Percentiles rank a stretch among this genome's conserved stretches.
Conservation (phyloP, 2,888 invertebrate species). For the Lepidocyrtinus sp. region DNA sequence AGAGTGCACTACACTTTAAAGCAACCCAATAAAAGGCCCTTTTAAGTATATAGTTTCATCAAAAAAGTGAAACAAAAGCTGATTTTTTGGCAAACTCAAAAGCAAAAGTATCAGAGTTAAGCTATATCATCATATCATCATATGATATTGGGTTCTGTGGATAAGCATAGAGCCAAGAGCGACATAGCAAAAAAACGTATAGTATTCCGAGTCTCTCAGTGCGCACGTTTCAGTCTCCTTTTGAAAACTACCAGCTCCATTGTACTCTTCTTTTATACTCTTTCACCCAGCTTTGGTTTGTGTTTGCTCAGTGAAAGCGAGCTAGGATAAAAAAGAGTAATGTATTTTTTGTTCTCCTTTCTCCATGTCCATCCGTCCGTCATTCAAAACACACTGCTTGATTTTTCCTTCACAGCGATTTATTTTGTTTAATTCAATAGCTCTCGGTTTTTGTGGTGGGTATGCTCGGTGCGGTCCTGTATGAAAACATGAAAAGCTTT, state of each 20-base stretch:
- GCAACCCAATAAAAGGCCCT: too few relatives aligned
- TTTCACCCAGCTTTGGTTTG: background rate
- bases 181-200: background rate
- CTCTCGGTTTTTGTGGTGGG: background rate
- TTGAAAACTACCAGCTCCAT: too few relatives aligned
- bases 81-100: too few relatives aligned
- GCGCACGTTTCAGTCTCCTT: too few relatives aligned
- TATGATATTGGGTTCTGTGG: too few relatives aligned
- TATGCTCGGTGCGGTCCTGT: background rate
- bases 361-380: background rate
- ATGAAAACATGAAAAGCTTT: background rate
- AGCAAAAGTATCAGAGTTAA: too few relatives aligned
- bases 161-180: background rate
- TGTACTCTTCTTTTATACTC: background rate
- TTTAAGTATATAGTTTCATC: too few relatives aligned
- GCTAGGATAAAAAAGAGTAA: background rate
- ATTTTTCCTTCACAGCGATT: background rate
- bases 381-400: background rate
- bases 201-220: background rate
- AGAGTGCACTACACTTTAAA: too few relatives aligned
- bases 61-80: too few relatives aligned
- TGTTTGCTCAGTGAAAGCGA: background rate
- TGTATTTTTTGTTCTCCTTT: background rate
- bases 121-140: too few relatives aligned
- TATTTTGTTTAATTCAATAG: background rate